phyloP scores from a whole-genome alignment of 2,113 vertebrate species.

The Notechis scutatus region DNA sequence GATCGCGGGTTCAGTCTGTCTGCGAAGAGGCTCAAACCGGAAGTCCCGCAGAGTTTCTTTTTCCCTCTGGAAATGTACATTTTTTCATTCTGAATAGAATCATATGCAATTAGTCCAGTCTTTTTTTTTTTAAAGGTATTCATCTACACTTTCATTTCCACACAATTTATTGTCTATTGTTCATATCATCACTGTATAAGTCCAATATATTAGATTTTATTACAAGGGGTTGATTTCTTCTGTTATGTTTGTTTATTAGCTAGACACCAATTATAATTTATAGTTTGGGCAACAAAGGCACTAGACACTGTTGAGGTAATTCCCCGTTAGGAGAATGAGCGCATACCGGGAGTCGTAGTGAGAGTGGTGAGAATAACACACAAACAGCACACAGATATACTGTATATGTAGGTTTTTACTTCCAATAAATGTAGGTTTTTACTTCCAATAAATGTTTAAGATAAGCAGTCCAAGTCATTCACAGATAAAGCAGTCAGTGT shows the following conservation, averaged over 20 bases:
- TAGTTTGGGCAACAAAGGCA: neutral
- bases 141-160: constrained; percentile 5
- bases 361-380: no score
- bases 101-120: neutral
- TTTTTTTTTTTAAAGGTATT: neutral
- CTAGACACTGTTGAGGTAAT: neutral
- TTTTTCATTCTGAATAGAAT: neutral
- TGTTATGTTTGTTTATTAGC: neutral
- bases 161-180: neutral
- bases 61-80: neutral
- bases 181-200: neutral
- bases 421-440: no score
- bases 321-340: no score
- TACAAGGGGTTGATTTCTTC: constrained; percentile 1
- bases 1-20: no score
- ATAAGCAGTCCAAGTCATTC: no score
- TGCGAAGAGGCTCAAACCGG: no score
- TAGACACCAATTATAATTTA: constrained; percentile 35
- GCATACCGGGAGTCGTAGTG: no score
- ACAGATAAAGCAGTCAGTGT: no score
- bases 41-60: no score
- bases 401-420: no score
- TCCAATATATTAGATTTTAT: neutral
- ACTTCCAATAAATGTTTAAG: no score
- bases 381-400: no score